Conservation (phyloP, 2,888 invertebrate species). For the Drosophila imparisetae region DNA sequence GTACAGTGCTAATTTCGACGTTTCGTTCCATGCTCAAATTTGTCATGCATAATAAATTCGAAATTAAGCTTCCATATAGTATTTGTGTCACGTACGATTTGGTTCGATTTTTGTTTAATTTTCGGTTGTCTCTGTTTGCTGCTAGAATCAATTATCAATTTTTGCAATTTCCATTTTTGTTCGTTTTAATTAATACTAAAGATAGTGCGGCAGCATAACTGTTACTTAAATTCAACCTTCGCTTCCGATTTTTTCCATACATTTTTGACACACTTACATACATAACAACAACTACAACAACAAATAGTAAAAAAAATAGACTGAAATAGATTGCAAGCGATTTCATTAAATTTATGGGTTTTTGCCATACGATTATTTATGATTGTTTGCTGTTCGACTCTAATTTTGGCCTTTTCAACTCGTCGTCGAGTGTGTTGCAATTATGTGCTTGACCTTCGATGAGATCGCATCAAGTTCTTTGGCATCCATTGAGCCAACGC, state of each 20-base stretch:
- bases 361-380: slow-evolving; percentile 63
- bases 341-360: slow-evolving; percentile 67
- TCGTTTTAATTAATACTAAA: slow-evolving; percentile 77
- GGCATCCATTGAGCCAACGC: slow-evolving; percentile 12
- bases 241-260: slow-evolving; percentile 67
- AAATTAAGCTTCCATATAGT: slow-evolving; percentile 17
- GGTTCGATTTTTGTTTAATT: slow-evolving; percentile 20
- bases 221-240: slow-evolving; percentile 67
- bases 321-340: slow-evolving; percentile 65
- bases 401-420: slow-evolving; percentile 40
- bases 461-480: slow-evolving; percentile 41
- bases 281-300: slow-evolving; percentile 15
- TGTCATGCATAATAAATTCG: slow-evolving; percentile 26
- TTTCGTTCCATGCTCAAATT: slow-evolving; percentile 13
- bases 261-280: slow-evolving; percentile 65
- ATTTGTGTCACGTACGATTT: slow-evolving; percentile 49
- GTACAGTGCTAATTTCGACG: slow-evolving; percentile 3
- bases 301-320: slow-evolving; percentile 38
- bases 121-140: slow-evolving; percentile 18
- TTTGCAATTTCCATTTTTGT: slow-evolving; percentile 72
- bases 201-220: slow-evolving; percentile 65
- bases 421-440: slow-evolving; percentile 29
- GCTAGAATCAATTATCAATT: slow-evolving; percentile 59
- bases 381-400: slow-evolving; percentile 34
- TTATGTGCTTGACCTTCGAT: slow-evolving; percentile 56